Base-by-base conservation (phyloP, 1,140 invertebrate genomes). In the Goniozus legneri region DNA sequence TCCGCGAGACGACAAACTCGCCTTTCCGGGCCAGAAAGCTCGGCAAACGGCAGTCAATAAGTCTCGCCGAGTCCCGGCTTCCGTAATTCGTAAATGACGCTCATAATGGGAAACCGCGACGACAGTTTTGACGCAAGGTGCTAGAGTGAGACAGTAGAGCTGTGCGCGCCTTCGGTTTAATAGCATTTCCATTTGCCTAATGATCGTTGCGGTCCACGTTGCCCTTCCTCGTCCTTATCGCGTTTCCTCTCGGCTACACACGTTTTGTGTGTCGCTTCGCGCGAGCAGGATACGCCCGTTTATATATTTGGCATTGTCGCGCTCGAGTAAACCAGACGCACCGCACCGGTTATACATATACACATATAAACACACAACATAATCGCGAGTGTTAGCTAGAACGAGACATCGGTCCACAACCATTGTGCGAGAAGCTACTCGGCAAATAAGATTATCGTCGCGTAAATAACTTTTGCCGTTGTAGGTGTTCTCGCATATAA, bases 201-300 rank as follows among this genome's bases (percentile, higher is more conserved):
- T 71, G 69, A 73, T 71, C 60, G 54, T 45, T 47, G 44, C 51
- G 52, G 43, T 33, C 10, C 44, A 46, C 45, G 50, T 65, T 47
- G 47, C 44, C 34, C 57, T 56, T 55, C 46, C 51, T 46, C 44
- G 38, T 33, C 36, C 67, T 74, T 74, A 74, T 74, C 71, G 69
- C 62, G 40, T 70, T 74, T 74, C 71, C 69, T 70, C 69, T 74
- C 60, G 50, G 65, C 55, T 73, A 67, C 60, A 71, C 71, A 70
- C 58, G 58, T 52, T 47, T 30, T 47, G 37, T n/a, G n/a, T n/a
- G n/a, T n/a, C n/a, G n/a, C n/a, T n/a, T n/a, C n/a, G n/a, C n/a
- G n/a, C n/a, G n/a, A n/a, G n/a, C n/a, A n/a, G n/a, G n/a, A n/a
- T n/a, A n/a, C n/a, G n/a, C n/a, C n/a, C n/a, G n/a, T n/a, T n/a